phyloP scores from a whole-genome alignment of 2,797 vertebrate genomes.

The Danio kyathit region DNA sequence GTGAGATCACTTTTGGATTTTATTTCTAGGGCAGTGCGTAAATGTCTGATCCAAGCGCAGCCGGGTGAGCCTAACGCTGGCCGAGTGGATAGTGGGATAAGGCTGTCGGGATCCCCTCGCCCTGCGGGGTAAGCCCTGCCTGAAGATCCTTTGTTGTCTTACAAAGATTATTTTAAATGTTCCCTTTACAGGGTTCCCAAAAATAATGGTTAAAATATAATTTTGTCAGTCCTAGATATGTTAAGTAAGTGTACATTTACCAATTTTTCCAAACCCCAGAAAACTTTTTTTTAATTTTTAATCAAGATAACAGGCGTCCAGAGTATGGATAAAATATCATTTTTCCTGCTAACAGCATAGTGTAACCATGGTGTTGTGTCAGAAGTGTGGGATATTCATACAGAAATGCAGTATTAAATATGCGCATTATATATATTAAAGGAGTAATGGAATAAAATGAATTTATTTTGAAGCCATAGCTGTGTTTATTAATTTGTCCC shows the following conservation, averaged over 20 bases:
- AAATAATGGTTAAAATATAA: not conserved
- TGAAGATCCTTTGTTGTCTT: not conserved
- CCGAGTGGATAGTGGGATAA: conserved; percentile 86
- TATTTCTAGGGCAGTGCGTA: conserved; percentile 86
- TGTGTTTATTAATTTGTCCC: too few species aligned
- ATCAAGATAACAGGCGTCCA: too few species aligned
- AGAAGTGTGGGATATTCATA: too few species aligned
- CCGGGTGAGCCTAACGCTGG: conserved; percentile 84
- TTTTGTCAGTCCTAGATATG: not conserved
- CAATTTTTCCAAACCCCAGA: too few species aligned
- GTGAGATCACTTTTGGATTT: conserved; percentile 71
- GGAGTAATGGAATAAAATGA: too few species aligned
- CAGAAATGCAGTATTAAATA: too few species aligned
- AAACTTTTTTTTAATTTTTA: too few species aligned
- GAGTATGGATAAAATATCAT: too few species aligned
- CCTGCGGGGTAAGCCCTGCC: conserved; percentile 87
- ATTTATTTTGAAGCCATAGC: too few species aligned
- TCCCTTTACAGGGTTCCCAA: conserved; percentile 13
- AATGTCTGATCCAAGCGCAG: conserved; percentile 93
- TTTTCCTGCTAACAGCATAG: too few species aligned
- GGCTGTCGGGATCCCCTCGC: conserved; percentile 91
- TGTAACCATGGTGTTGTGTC: too few species aligned
- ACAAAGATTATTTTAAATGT: conserved; percentile 6
- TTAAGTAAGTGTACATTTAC: not conserved
- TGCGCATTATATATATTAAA: too few species aligned